Evolutionary conservation across 2,113 vertebrate genomes (phyloP).

Genomic region (Anthoscopus minutus): DNA sequence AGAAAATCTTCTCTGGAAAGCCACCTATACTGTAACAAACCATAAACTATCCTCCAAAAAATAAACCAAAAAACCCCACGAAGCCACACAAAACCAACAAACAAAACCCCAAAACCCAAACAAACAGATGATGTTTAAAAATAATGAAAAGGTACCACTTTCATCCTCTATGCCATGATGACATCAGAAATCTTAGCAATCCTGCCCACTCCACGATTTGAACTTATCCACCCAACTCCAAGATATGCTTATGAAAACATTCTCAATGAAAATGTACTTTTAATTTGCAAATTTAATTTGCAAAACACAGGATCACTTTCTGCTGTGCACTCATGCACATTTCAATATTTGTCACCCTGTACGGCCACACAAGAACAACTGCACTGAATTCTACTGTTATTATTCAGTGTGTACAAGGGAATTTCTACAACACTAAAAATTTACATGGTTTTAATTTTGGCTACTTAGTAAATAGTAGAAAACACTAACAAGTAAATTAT

Average conservation of each 20-base stretch:
- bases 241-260: not conserved
- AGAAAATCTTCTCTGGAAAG: not conserved
- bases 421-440: not conserved
- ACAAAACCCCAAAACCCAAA: not conserved
- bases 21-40: not conserved
- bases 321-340: not conserved
- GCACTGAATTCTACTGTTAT: not conserved
- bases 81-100: not conserved
- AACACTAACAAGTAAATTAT: not conserved
- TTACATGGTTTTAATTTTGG: not conserved
- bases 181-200: not conserved
- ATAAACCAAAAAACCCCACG: not conserved
- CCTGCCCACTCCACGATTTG: not conserved
- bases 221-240: not conserved
- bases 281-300: not conserved
- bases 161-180: not conserved
- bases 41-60: not conserved
- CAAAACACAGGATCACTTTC: not conserved
- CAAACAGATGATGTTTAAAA: not conserved
- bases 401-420: not conserved
- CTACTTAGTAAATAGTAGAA: not conserved
- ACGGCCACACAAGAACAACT: not conserved
- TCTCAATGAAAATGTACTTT: not conserved
- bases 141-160: not conserved
- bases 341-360: not conserved